Conservation (phyloP, 2,888 invertebrate genomes). For the Cyaniris semiargus region DNA sequence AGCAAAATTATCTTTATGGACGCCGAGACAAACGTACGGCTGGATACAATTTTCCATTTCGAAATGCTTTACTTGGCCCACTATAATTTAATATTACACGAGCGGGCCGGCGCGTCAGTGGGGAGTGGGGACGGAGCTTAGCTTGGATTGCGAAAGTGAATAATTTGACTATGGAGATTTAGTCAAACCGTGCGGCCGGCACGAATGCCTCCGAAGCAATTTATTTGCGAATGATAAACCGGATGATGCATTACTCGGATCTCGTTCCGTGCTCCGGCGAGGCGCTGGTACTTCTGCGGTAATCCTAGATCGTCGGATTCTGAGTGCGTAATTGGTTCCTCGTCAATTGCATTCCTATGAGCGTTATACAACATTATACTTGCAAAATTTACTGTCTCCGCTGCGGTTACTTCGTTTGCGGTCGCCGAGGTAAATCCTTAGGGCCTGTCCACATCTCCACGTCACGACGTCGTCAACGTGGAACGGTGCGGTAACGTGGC, state of each 20-base stretch:
- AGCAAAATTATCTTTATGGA: constrained; percentile 49
- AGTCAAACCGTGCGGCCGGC: constrained; percentile 50
- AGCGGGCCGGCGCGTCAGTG: constrained; percentile 57
- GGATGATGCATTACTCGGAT: constrained; percentile 51
- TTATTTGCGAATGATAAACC: constrained; percentile 60
- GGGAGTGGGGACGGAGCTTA: constrained; percentile 65
- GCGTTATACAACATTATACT: constrained; percentile 36
- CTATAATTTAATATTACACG: constrained; percentile 79
- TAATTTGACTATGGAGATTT: constrained; percentile 76
- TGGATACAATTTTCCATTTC: constrained; percentile 72
- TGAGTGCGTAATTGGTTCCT: constrained; percentile 46
- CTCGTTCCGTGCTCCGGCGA: constrained; percentile 44
- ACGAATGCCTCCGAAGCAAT: constrained; percentile 60
- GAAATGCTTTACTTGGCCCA: constrained; percentile 70
- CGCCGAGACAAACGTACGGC: constrained; percentile 53
- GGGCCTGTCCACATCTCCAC: no score
- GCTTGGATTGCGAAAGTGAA: constrained; percentile 74
- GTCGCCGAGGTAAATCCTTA: constrained; percentile 21
- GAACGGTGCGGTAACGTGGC: no score
- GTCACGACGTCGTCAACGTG: no score
- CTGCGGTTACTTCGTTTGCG: constrained; percentile 37
- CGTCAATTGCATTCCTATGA: constrained; percentile 45
- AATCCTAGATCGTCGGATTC: constrained; percentile 45
- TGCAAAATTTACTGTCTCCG: constrained; percentile 37
- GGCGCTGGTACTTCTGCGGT: constrained; percentile 45